Conservation (phyloP, 2,797 vertebrate genomes). For the Apogon talboti region DNA sequence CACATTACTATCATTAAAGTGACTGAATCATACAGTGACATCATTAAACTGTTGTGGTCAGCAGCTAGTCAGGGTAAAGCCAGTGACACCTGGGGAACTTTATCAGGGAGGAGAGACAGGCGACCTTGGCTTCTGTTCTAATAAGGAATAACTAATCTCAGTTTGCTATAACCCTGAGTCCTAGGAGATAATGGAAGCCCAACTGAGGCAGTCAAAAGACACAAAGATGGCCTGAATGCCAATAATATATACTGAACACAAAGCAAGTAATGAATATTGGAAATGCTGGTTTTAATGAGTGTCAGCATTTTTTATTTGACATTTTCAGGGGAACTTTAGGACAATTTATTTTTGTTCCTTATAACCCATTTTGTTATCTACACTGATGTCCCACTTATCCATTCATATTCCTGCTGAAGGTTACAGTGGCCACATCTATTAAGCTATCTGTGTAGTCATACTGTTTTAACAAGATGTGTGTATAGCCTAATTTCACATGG, state of each 20-base stretch:
- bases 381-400: constrained; percentile 51
- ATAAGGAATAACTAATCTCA: constrained; percentile 10
- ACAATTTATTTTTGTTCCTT: constrained; percentile 32
- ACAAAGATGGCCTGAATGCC: background rate
- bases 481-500: background rate
- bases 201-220: constrained; percentile 1
- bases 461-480: constrained; percentile 1
- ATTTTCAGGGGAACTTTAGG: constrained; percentile 25
- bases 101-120: constrained; percentile 12
- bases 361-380: constrained; percentile 61
- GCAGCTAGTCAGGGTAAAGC: constrained; percentile 20
- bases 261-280: too few relatives aligned
- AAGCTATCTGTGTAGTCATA: constrained; percentile 6
- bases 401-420: constrained; percentile 47
- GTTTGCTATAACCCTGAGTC: constrained; percentile 12
- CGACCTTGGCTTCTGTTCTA: constrained; percentile 14
- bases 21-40: constrained; percentile 65
- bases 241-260: background rate
- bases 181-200: background rate
- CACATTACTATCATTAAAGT: constrained; percentile 52
- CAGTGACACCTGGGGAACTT: constrained; percentile 21
- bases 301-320: background rate
- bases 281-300: too few relatives aligned
- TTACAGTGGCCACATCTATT: constrained; percentile 42
- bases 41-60: constrained; percentile 43